phyloP scores from a whole-genome alignment of 1,140 invertebrate species.

The Mya arenaria region DNA sequence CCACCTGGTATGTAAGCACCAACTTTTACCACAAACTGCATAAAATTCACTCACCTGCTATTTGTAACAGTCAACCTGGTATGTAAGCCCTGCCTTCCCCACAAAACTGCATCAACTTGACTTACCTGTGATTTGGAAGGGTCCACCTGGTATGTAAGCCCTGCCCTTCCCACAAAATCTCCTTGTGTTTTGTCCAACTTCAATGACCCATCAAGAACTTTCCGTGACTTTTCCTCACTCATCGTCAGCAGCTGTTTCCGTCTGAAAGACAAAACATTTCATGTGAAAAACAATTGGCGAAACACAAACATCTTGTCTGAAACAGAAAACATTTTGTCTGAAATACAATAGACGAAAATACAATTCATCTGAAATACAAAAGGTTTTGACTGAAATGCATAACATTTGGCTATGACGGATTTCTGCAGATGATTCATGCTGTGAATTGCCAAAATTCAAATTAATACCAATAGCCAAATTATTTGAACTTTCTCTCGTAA shows the following conservation, averaged over 20 bases:
- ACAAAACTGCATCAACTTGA: conserved; percentile 62
- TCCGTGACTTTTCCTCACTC: conserved; percentile 68
- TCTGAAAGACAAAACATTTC: conserved; percentile 50
- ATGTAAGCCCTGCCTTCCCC: conserved; percentile 64
- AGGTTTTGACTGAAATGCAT: too few relatives aligned
- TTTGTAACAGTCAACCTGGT: conserved; percentile 52
- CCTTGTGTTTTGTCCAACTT: conserved; percentile 63
- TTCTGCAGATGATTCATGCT: too few relatives aligned
- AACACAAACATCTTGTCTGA: too few relatives aligned
- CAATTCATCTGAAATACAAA: too few relatives aligned
- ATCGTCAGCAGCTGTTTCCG: conserved; percentile 69
- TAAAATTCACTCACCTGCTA: conserved; percentile 7
- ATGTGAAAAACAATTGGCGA: not conserved
- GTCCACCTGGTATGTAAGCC: conserved; percentile 60
- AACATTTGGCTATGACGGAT: too few relatives aligned
- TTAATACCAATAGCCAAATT: too few relatives aligned
- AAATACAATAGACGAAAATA: too few relatives aligned
- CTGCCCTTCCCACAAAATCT: conserved; percentile 69
- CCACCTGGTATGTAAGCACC: conserved; percentile 62
- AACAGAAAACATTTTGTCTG: too few relatives aligned
- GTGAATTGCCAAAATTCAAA: too few relatives aligned
- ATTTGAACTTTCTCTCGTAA: too few relatives aligned
- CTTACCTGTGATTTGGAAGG: conserved; percentile 41
- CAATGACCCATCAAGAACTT: conserved; percentile 66
- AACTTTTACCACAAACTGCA: conserved; percentile 67